Evolutionary conservation across 2,113 vertebrate genomes (phyloP).

Genomic region (Xiphophorus couchianus): DNA sequence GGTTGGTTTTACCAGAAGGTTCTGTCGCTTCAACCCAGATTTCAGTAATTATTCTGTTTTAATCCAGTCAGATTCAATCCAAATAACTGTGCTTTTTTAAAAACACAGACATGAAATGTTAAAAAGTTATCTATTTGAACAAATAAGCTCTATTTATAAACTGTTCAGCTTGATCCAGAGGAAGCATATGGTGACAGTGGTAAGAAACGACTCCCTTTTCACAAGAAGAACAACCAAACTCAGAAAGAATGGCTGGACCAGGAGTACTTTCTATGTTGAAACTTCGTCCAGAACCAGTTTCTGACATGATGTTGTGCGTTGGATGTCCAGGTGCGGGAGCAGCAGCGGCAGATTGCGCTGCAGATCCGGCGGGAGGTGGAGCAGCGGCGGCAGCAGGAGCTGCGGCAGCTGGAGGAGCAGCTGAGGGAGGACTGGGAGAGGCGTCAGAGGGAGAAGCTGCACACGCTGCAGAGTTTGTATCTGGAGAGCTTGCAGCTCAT

Average conservation of each 20-base stretch:
- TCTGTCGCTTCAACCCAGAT: too few relatives aligned
- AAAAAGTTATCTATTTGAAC: not conserved
- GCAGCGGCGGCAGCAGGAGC: constrained; percentile 80
- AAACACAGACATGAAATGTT: too few relatives aligned
- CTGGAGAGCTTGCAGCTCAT: constrained; percentile 83
- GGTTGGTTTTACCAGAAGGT: not conserved
- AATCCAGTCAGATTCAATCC: too few relatives aligned
- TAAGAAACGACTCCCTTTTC: not conserved
- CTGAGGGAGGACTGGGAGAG: constrained; percentile 86
- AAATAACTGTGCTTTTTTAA: not conserved
- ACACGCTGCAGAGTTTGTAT: constrained; percentile 83
- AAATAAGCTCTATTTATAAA: not conserved
- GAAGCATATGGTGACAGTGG: not conserved
- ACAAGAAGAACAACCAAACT: not conserved
- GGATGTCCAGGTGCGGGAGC: constrained; percentile 88
- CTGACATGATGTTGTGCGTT: not conserved
- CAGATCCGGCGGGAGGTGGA: constrained; percentile 88
- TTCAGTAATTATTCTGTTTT: too few relatives aligned
- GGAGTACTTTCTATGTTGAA: not conserved
- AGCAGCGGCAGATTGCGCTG: constrained; percentile 87
- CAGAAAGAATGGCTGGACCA: not conserved
- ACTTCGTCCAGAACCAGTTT: not conserved
- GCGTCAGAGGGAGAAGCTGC: constrained; percentile 83
- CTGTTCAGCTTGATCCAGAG: not conserved
- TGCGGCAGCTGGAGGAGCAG: constrained; percentile 81